phyloP scores from a whole-genome alignment of 2,888 invertebrate genomes.

The Macrostomum cliftonense region DNA sequence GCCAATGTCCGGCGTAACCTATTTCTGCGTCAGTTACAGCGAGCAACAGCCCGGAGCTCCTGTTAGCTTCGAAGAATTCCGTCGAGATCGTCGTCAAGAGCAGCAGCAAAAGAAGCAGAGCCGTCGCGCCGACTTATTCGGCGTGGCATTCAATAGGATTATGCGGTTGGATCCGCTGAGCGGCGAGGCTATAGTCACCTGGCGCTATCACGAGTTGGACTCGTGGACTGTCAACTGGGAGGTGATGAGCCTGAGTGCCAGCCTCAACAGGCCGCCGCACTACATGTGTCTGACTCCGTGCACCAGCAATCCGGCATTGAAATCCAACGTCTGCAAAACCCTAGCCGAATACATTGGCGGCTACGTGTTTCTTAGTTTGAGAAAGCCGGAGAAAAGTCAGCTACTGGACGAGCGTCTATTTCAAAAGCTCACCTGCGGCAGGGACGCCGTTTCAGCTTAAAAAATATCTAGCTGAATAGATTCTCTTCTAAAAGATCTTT shows the following conservation, averaged over 20 bases:
- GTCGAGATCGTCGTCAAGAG: neutral
- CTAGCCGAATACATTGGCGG: slow-evolving; percentile 68
- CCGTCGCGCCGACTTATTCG: slow-evolving; percentile 52
- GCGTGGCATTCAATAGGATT: slow-evolving; percentile 77
- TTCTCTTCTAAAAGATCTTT: too few relatives aligned
- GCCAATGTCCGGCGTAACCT: slow-evolving; percentile 78
- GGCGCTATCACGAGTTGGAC: slow-evolving; percentile 57
- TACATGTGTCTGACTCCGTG: too few relatives aligned
- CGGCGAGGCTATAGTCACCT: slow-evolving; percentile 84
- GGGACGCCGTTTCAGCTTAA: neutral
- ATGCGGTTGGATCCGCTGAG: slow-evolving; percentile 81
- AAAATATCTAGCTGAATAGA: too few relatives aligned
- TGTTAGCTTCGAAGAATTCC: neutral
- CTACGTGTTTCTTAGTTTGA: slow-evolving; percentile 94
- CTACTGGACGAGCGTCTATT: slow-evolving; percentile 86
- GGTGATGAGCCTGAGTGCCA: slow-evolving; percentile 50
- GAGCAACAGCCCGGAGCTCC: neutral
- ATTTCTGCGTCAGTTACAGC: slow-evolving; percentile 76
- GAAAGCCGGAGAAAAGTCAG: slow-evolving; percentile 93
- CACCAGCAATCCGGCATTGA: neutral
- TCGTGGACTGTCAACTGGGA: slow-evolving; percentile 99
- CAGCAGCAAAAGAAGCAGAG: neutral
- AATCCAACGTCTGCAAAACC: slow-evolving; percentile 63
- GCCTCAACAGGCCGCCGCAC: slow-evolving; percentile 53
- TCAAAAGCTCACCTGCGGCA: slow-evolving; percentile 81